Evolutionary conservation across 2,888 invertebrate species (phyloP).

Genomic region (Gastracanthus pulcherrimus): DNA sequence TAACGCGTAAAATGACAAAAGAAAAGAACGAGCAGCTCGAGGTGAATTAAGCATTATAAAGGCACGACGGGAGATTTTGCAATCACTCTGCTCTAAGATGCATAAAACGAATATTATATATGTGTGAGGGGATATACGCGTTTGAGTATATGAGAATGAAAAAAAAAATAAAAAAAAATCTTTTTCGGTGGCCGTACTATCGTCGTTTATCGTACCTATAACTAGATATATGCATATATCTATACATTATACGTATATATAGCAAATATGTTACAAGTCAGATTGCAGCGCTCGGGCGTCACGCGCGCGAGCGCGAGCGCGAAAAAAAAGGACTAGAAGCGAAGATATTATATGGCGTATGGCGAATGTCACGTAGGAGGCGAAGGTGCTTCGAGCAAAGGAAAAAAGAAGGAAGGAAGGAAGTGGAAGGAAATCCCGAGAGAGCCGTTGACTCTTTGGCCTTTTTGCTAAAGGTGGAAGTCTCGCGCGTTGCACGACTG

Average conservation of each 20-base stretch:
- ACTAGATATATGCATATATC: constrained; percentile 57
- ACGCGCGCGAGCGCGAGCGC: neutral
- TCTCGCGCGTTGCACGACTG: no score
- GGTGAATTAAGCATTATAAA: neutral
- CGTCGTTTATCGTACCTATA: constrained; percentile 72
- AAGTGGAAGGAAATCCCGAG: constrained; percentile 8
- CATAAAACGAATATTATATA: neutral
- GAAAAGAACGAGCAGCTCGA: neutral
- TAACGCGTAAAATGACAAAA: neutral
- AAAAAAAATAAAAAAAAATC: constrained; percentile 53
- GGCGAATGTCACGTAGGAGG: constrained; percentile 1
- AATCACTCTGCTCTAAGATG: constrained; percentile 66
- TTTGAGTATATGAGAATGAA: neutral
- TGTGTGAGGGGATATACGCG: neutral
- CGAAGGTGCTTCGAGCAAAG: neutral
- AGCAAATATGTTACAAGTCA: constrained; percentile 59
- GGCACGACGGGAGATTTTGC: constrained; percentile 63
- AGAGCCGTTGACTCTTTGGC: constrained; percentile 24
- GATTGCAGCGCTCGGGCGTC: constrained; percentile 51
- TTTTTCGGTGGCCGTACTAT: constrained; percentile 70
- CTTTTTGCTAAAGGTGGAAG: constrained; percentile 35
- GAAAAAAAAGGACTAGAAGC: constrained; percentile 5
- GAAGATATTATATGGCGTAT: neutral
- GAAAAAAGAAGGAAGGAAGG: neutral
- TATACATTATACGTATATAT: constrained; percentile 31